Percentiles rank a stretch among this genome's conserved stretches.
These are phyloP conservation scores for Maconellicoccus hirsutus DNA, from an alignment of 1,140 invertebrate genomes.

Conservation along the genomic window DNA sequence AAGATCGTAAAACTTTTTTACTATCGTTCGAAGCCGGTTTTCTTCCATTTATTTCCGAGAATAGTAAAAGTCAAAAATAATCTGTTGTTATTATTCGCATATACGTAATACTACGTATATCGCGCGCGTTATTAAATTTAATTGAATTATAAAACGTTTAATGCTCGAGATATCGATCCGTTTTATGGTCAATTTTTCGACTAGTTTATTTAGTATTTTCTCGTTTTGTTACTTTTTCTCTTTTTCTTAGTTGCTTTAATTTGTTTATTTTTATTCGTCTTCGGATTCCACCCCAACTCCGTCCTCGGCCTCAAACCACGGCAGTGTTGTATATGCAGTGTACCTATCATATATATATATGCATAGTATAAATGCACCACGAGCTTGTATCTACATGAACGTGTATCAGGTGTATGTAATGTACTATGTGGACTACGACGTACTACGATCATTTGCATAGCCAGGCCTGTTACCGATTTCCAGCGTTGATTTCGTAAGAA, in stretches of 20 bases:
- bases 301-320: no score
- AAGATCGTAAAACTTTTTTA: constrained; percentile 1
- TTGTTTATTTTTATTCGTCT: not conserved
- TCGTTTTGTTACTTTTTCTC: not conserved
- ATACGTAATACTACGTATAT: not conserved
- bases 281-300: no score
- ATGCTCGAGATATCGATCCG: not conserved
- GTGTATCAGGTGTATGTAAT: no score
- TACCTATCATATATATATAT: no score
- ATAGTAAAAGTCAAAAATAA: constrained; percentile 16
- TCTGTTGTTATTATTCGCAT: not conserved
- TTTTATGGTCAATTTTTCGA: not conserved
- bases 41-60: not conserved
- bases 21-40: not conserved
- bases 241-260: not conserved
- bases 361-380: no score
- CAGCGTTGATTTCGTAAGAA: no score
- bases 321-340: no score
- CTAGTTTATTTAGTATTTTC: not conserved
- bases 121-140: no score
- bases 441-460: no score
- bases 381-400: no score
- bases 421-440: no score
- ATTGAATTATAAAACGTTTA: constrained; percentile 15
- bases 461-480: no score